Percentiles rank a stretch among this genome's conserved stretches.
Evolutionary conservation across 2,797 vertebrate genomes (phyloP).

Genomic region (Chiloscyllium punctatum): DNA sequence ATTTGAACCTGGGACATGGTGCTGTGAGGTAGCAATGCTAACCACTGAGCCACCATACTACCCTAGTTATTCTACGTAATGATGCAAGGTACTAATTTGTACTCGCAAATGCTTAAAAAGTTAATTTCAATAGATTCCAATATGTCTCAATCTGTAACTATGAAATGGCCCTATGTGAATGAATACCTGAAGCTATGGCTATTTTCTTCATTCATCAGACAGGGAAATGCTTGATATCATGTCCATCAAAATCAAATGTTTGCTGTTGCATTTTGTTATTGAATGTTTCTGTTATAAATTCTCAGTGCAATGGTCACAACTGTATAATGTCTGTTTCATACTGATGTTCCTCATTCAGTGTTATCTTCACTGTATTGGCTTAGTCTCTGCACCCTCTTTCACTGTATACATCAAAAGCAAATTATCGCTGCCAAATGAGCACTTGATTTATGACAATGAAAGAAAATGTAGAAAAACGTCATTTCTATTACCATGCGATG

Average conservation of each 20-base stretch:
- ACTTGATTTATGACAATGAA: not conserved
- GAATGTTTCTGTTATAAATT: not conserved
- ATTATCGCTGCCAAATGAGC: too few relatives aligned
- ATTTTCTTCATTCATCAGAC: not conserved
- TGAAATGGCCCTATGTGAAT: not conserved
- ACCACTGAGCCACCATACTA: too few relatives aligned
- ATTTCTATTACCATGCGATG: not conserved
- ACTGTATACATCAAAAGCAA: not conserved
- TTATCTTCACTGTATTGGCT: not conserved
- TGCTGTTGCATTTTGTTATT: not conserved
- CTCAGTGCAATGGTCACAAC: not conserved
- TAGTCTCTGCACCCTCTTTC: not conserved
- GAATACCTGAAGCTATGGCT: not conserved
- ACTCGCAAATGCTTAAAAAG: not conserved
- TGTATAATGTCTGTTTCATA: not conserved
- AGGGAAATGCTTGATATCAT: not conserved
- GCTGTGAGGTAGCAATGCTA: too few relatives aligned
- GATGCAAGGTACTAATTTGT: not conserved
- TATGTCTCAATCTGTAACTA: not conserved
- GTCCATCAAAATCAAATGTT: not conserved
- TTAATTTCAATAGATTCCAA: too few relatives aligned
- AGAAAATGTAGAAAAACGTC: not conserved
- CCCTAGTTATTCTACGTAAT: not conserved
- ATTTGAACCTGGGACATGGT: too few relatives aligned
- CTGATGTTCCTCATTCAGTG: not conserved